Evolutionary conservation across 2,113 vertebrate species (phyloP).

Genomic region (Columba livia): DNA sequence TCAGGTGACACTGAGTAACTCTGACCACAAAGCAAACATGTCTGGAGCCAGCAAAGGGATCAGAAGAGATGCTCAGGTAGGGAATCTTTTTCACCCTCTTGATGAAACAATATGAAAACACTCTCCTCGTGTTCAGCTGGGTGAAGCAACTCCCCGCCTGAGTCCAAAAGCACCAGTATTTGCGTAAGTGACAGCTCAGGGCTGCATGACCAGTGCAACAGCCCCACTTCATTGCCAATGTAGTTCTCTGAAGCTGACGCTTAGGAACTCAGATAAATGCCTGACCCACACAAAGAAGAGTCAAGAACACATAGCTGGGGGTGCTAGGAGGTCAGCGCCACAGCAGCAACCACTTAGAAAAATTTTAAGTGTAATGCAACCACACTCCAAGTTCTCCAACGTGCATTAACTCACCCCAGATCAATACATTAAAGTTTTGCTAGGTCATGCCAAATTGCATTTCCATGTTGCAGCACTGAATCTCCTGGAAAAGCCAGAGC

Average conservation of each 20-base stretch:
- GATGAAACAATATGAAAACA: not conserved
- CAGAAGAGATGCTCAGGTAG: not conserved
- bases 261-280: not conserved
- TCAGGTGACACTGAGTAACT: not conserved
- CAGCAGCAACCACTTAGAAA: not conserved
- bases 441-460: not conserved
- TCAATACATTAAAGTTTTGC: not conserved
- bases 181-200: not conserved
- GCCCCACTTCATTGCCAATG: not conserved
- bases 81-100: not conserved
- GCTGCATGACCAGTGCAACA: not conserved
- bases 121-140: not conserved
- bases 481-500: not conserved
- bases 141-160: not conserved
- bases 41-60: not conserved
- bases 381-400: not conserved
- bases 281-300: not conserved
- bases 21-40: not conserved
- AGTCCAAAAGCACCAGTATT: not conserved
- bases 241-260: not conserved
- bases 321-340: not conserved
- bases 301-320: not conserved
- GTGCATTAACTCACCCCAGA: not conserved
- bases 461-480: not conserved
- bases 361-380: not conserved